These are phyloP conservation scores for Rotaria macrura DNA, from an alignment of 2,888 invertebrate species.

Conservation along the genomic window DNA sequence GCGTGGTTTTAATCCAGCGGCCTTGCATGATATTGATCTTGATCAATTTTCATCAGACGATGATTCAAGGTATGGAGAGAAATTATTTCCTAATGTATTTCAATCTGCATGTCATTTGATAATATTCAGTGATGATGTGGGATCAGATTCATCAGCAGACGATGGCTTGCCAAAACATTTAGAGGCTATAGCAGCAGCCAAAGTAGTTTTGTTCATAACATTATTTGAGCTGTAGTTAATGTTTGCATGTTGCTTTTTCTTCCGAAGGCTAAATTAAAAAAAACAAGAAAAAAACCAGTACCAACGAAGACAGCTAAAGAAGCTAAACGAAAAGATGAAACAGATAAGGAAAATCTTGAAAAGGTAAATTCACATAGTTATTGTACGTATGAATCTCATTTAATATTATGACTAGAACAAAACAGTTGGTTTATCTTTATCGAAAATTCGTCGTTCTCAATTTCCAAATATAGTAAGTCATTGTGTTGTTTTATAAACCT, in stretches of 20 bases:
- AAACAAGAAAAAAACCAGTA: neutral
- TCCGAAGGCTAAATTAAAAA: neutral
- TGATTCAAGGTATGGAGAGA: neutral
- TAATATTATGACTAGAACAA: neutral
- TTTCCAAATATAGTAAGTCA: neutral
- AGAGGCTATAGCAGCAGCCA: constrained; percentile 24
- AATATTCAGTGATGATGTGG: constrained; percentile 30
- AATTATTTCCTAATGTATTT: too few relatives aligned
- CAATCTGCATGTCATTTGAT: too few relatives aligned
- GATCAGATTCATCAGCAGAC: constrained; percentile 31
- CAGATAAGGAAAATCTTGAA: neutral
- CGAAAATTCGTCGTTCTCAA: neutral
- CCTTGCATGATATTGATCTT: neutral
- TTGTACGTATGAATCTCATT: neutral
- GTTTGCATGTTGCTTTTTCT: too few relatives aligned
- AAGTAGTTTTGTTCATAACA: neutral
- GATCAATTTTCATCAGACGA: neutral
- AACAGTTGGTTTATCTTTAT: neutral
- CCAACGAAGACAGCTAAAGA: neutral
- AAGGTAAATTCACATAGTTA: neutral
- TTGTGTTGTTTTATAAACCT: neutral
- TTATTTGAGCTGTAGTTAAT: neutral
- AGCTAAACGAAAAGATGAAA: neutral
- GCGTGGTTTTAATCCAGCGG: neutral
- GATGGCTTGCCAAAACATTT: constrained; percentile 33